Conservation (phyloP, 1,140 invertebrate genomes). For the Aphelenchoides avenae region DNA sequence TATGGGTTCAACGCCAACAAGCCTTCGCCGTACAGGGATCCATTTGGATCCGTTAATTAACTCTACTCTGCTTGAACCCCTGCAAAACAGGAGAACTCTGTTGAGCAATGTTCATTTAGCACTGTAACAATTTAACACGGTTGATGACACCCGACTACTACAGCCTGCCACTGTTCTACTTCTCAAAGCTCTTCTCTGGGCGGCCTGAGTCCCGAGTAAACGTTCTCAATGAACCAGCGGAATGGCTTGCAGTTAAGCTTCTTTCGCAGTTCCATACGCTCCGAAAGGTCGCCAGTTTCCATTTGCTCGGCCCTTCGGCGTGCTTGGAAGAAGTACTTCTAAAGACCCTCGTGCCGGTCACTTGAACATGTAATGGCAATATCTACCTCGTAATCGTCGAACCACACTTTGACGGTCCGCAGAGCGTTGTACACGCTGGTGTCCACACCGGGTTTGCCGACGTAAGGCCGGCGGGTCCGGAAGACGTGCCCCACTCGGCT, state of each 20-base stretch:
- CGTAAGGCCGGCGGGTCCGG: constrained; percentile 78
- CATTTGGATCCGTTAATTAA: too few species aligned
- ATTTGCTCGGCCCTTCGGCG: constrained; percentile 39
- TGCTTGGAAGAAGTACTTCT: constrained; percentile 32
- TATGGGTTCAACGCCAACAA: too few species aligned
- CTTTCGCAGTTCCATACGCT: constrained; percentile 73
- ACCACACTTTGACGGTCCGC: constrained; percentile 82
- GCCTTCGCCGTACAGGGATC: too few species aligned
- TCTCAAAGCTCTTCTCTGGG: constrained; percentile 8
- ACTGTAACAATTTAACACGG: too few species aligned
- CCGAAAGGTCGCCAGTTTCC: constrained; percentile 71
- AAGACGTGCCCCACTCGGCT: constrained; percentile 75
- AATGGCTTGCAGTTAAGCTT: constrained; percentile 81
- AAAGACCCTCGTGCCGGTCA: too few species aligned
- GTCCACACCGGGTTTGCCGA: constrained; percentile 72
- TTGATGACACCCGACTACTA: too few species aligned
- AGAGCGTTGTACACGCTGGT: constrained; percentile 80
- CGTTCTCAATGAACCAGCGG: constrained; percentile 86
- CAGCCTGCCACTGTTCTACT: too few species aligned
- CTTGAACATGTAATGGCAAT: too few species aligned
- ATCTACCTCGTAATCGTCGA: constrained; percentile 71
- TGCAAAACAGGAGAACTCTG: too few species aligned
- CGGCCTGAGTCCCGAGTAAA: constrained; percentile 66
- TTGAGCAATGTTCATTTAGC: too few species aligned
- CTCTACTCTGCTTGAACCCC: too few species aligned